Percentiles rank a stretch among this genome's conserved stretches.
phyloP scores from a whole-genome alignment of 2,113 vertebrate species.

The Camelus bactrianus region DNA sequence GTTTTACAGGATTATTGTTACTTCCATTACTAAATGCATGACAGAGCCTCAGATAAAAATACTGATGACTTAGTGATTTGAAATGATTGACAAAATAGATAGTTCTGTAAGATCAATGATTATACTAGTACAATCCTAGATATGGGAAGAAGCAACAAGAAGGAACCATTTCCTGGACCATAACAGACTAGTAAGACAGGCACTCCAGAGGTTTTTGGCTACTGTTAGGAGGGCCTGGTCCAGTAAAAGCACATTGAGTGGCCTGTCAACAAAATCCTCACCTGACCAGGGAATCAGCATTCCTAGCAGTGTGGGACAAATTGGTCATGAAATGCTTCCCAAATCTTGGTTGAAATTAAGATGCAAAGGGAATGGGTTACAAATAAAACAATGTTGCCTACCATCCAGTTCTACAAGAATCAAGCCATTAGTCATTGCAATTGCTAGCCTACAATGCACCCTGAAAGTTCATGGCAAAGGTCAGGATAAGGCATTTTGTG shows the following conservation, averaged over 20 bases:
- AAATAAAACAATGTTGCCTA: neutral
- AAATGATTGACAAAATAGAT: neutral
- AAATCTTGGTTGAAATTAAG: neutral
- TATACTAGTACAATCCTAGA: neutral
- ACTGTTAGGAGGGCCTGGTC: neutral
- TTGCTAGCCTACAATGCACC: neutral
- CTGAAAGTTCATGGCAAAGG: neutral
- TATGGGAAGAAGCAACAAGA: neutral
- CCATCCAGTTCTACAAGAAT: neutral
- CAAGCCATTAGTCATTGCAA: neutral
- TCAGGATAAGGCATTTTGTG: neutral
- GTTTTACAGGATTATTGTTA: neutral
- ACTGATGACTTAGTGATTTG: neutral
- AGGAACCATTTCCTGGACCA: neutral
- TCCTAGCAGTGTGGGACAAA: neutral
- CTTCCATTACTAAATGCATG: neutral
- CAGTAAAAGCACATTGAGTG: neutral
- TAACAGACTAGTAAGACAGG: neutral
- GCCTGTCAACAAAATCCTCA: neutral
- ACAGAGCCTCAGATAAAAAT: neutral
- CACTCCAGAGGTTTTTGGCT: neutral
- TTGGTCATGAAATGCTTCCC: neutral
- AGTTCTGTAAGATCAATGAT: neutral
- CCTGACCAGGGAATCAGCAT: neutral
- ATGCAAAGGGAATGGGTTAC: neutral